Percentiles rank a stretch among this genome's conserved stretches.
These are phyloP conservation scores for Drosophila barbarae DNA, from an alignment of 2,888 invertebrate genomes.

Conservation along the genomic window DNA sequence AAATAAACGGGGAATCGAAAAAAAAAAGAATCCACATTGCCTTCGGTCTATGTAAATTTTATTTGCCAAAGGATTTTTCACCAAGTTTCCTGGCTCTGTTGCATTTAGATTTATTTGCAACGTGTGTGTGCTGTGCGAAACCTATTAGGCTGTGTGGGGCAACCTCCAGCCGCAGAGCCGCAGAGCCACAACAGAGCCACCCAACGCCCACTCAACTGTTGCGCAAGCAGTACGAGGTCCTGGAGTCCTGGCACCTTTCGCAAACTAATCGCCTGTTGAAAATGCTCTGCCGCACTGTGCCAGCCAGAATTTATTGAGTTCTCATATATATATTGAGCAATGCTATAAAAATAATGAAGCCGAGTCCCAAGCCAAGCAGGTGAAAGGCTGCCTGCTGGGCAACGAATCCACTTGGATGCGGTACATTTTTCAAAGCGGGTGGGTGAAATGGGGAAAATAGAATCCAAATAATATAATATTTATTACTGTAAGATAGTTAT, in stretches of 20 bases:
- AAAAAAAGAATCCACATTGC: background rate
- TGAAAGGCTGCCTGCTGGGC: slow-evolving; percentile 21
- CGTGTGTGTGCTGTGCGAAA: slow-evolving; percentile 69
- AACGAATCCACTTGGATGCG: background rate
- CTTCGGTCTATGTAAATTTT: slow-evolving; percentile 65
- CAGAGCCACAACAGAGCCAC: background rate
- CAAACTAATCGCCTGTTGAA: slow-evolving; percentile 73
- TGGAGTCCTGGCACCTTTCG: slow-evolving; percentile 43
- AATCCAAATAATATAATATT: no score
- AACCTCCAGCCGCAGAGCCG: background rate
- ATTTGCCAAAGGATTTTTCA: slow-evolving; percentile 73
- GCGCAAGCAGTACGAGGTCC: slow-evolving; percentile 44
- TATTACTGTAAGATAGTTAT: no score
- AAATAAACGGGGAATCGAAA: background rate
- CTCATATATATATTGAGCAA: slow-evolving; percentile 69
- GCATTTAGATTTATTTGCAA: slow-evolving; percentile 74
- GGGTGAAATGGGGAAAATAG: background rate
- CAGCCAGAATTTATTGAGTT: slow-evolving; percentile 68
- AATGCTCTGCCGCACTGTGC: slow-evolving; percentile 41
- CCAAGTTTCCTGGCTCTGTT: slow-evolving; percentile 61
- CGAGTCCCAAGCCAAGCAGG: slow-evolving; percentile 38
- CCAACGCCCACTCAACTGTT: slow-evolving; percentile 54
- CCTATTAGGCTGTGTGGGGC: slow-evolving; percentile 56
- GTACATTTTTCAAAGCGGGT: background rate
- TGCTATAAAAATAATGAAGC: slow-evolving; percentile 66